phyloP scores from a whole-genome alignment of 2,888 invertebrate species.

The Metacarcinus magister region DNA sequence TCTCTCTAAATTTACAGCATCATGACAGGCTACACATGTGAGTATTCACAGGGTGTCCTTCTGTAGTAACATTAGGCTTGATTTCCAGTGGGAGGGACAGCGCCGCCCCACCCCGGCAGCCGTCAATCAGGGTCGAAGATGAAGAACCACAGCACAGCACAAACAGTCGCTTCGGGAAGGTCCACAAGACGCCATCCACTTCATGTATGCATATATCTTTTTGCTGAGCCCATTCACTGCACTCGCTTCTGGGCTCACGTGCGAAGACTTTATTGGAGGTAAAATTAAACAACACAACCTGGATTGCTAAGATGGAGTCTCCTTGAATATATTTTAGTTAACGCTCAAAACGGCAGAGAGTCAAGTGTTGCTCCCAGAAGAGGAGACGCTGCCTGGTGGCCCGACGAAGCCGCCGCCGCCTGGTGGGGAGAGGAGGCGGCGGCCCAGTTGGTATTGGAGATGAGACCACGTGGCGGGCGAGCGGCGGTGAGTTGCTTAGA shows the following conservation, averaged over 20 bases:
- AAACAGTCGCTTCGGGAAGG: background rate
- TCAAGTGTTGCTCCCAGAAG: background rate
- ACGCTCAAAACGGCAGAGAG: background rate
- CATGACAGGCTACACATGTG: constrained; percentile 32
- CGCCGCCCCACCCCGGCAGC: constrained; percentile 39
- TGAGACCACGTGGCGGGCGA: background rate
- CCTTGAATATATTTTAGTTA: background rate
- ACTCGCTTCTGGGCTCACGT: background rate
- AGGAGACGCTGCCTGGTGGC: background rate
- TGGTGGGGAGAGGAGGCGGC: background rate
- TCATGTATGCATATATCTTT: constrained; percentile 6
- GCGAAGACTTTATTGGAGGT: background rate
- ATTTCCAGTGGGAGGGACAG: background rate
- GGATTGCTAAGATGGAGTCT: constrained; percentile 22
- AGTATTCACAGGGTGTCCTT: constrained; percentile 32
- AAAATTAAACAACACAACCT: constrained; percentile 10
- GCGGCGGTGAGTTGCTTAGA: background rate
- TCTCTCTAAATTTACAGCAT: constrained; percentile 47
- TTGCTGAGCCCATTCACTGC: background rate
- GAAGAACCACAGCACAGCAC: constrained; percentile 1
- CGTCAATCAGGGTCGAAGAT: background rate
- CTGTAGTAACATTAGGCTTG: constrained; percentile 21
- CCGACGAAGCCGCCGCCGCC: background rate
- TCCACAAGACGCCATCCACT: constrained; percentile 17
- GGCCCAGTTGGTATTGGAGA: background rate